A percentile compares a stretch with the other conserved stretches of the same genome.
Conservation (phyloP, 2,888 invertebrate genomes). For the Ectropis crepuscularia region DNA sequence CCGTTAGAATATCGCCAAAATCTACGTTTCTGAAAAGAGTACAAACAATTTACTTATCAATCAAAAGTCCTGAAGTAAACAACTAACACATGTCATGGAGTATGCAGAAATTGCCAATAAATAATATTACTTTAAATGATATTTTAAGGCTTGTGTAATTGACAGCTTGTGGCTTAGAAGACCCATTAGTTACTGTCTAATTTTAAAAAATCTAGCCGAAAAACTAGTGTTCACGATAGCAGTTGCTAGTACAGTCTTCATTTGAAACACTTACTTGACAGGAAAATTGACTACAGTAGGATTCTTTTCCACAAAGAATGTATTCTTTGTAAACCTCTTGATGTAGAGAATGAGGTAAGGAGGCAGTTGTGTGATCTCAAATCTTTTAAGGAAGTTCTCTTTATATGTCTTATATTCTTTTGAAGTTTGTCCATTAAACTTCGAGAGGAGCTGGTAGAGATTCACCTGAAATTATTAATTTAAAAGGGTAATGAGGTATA, state of each 20-base stretch:
- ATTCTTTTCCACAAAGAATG: constrained; percentile 99
- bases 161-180: too few species aligned
- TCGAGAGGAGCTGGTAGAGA: constrained; percentile 95
- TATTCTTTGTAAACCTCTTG: constrained; percentile 99
- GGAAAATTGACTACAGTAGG: constrained; percentile 99
- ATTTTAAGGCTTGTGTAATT: too few species aligned
- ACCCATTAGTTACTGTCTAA: too few species aligned
- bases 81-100: neutral
- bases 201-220: too few species aligned
- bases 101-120: too few species aligned
- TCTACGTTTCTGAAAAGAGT: constrained; percentile 93
- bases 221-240: too few species aligned
- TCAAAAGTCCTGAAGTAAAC: neutral
- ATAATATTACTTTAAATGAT: too few species aligned
- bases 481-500: neutral
- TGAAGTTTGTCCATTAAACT: constrained; percentile 97
- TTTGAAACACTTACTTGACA: constrained; percentile 91
- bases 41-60: neutral
- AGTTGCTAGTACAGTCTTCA: neutral
- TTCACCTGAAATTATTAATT: constrained; percentile 88
- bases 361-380: constrained; percentile 96
- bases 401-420: constrained; percentile 99
- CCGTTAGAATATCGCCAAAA: constrained; percentile 96
- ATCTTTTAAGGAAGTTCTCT: constrained; percentile 98
- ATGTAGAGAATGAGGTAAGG: constrained; percentile 98